Conservation (phyloP, 2,113 vertebrate genomes). For the Seriola quinqueradiata region DNA sequence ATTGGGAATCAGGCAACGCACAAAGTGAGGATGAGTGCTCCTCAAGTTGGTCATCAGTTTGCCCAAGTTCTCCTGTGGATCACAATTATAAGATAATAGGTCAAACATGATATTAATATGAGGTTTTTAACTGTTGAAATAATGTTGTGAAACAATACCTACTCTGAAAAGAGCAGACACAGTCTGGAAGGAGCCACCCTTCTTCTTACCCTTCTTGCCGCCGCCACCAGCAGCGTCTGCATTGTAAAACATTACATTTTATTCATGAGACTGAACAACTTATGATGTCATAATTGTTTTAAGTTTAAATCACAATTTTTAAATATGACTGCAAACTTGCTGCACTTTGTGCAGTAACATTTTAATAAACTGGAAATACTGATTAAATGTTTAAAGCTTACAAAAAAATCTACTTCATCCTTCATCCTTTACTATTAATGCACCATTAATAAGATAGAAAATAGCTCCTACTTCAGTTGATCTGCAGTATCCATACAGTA, state of each 20-base stretch:
- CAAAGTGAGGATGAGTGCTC: constrained; percentile 59
- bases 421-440: no score
- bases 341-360: no score
- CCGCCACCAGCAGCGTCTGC: constrained; percentile 50
- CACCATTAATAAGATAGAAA: no score
- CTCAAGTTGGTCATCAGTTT: constrained; percentile 58
- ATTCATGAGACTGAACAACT: no score
- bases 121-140: background rate
- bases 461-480: no score
- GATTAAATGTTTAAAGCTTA: no score
- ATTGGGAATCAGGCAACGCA: constrained; percentile 50
- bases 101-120: background rate
- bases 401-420: no score
- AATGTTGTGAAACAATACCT: background rate
- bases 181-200: constrained; percentile 74
- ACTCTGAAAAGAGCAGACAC: constrained; percentile 47
- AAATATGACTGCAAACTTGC: no score
- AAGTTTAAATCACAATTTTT: no score
- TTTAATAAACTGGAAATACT: no score
- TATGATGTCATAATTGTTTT: no score
- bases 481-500: background rate
- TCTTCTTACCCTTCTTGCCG: constrained; percentile 70
- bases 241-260: no score
- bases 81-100: background rate
- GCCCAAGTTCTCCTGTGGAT: constrained; percentile 33